Evolutionary conservation across 2,888 invertebrate genomes (phyloP).

Genomic region (Prosapia bicincta): DNA sequence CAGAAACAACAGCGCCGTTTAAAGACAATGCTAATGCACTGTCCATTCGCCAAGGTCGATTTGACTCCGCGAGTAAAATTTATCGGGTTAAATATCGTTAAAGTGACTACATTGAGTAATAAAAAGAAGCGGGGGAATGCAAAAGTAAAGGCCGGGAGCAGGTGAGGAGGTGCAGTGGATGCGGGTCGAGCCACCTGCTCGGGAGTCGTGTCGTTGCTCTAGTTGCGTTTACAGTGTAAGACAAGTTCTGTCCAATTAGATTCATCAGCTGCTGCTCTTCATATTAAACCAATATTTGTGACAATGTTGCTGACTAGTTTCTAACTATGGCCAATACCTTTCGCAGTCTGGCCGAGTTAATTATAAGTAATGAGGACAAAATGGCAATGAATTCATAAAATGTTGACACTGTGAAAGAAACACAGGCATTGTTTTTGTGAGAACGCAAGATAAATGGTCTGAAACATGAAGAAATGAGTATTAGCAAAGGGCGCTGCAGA

Average conservation of each 20-base stretch:
- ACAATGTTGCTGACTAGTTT: too few species aligned
- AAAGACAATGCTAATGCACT: neutral
- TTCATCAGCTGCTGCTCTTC: neutral
- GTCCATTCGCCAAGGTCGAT: neutral
- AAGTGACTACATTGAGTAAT: neutral
- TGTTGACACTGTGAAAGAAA: too few species aligned
- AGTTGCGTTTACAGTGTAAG: neutral
- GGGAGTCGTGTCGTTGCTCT: neutral
- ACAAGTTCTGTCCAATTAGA: neutral
- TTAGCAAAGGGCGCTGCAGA: too few species aligned
- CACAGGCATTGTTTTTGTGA: too few species aligned
- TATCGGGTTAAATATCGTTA: neutral
- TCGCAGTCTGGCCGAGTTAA: too few species aligned
- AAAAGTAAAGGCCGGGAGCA: conserved; percentile 2
- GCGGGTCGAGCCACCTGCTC: neutral
- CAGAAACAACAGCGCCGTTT: too few species aligned
- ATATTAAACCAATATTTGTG: neutral
- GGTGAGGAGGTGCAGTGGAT: neutral
- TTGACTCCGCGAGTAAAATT: neutral
- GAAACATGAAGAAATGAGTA: too few species aligned
- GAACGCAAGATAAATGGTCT: too few species aligned
- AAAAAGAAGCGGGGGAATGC: neutral
- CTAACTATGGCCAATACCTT: too few species aligned
- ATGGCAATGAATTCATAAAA: too few species aligned
- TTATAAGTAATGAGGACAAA: too few species aligned